Conservation (phyloP, 2,113 vertebrate genomes). For the mouse (Mus musculus) region DNA sequence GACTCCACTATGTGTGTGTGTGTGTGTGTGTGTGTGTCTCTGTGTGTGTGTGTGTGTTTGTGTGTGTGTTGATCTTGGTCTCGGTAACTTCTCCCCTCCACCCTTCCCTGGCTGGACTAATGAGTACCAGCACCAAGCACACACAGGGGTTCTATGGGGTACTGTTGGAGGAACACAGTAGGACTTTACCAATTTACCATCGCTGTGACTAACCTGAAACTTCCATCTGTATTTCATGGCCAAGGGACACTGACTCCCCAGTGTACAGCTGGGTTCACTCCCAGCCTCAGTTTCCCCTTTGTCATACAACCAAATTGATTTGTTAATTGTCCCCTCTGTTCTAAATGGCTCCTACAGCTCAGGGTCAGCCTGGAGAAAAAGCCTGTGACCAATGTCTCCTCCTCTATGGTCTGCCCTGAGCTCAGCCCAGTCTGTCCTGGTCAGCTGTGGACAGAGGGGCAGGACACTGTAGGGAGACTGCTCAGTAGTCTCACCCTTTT, state of each 20-base stretch:
- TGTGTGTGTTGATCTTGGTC: no score
- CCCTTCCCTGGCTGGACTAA: fast-evolving
- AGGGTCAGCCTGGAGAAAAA: not conserved
- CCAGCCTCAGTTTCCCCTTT: not conserved
- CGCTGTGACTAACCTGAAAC: not conserved
- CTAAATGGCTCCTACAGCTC: not conserved
- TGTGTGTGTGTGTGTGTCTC: no score
- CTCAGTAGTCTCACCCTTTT: not conserved
- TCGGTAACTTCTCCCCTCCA: not conserved
- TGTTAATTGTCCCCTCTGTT: not conserved
- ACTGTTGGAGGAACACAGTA: no score
- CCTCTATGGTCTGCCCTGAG: not conserved
- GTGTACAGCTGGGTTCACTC: not conserved
- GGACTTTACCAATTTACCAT: not conserved
- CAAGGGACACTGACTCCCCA: not conserved
- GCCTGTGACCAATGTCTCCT: not conserved
- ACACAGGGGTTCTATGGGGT: not conserved
- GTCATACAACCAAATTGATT: not conserved
- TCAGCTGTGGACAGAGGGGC: not conserved
- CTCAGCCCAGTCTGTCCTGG: not conserved
- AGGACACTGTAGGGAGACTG: not conserved
- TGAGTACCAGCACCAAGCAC: not conserved
- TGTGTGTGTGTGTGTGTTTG: no score
- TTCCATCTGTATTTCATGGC: not conserved
- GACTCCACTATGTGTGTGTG: no score